Conservation (phyloP, 2,113 vertebrate species). For the Vulpes ferrilata region DNA sequence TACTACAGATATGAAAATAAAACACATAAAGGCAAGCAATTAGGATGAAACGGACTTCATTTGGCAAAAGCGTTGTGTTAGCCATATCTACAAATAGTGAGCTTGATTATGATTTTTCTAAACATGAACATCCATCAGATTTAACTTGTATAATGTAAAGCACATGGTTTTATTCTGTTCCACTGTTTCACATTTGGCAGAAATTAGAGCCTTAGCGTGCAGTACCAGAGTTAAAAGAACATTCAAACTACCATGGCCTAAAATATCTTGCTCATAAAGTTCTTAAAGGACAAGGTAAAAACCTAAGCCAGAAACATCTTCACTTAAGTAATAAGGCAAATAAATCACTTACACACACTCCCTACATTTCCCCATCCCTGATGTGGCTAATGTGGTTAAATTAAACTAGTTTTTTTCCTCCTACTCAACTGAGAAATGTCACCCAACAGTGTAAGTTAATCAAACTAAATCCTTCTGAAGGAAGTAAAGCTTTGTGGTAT, state of each 20-base stretch:
- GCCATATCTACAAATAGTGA: conserved; percentile 9
- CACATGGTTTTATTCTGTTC: conserved; percentile 90
- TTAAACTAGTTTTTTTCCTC: background rate
- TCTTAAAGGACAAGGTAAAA: conserved; percentile 45
- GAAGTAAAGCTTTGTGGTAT: conserved; percentile 12
- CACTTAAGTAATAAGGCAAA: conserved; percentile 38
- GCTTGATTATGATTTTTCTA: conserved; percentile 85
- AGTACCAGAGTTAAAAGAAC: conserved; percentile 84
- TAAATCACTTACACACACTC: conserved; percentile 53
- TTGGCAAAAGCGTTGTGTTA: background rate
- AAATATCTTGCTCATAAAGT: conserved; percentile 53
- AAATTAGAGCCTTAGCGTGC: conserved; percentile 84
- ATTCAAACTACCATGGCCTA: conserved; percentile 44
- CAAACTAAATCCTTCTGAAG: conserved; percentile 62
- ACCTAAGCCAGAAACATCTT: background rate
- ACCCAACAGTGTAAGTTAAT: conserved; percentile 67
- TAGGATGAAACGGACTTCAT: background rate
- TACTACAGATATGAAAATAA: conserved; percentile 13
- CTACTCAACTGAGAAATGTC: conserved; percentile 63
- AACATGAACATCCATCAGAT: conserved; percentile 86
- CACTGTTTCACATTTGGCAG: conserved; percentile 88
- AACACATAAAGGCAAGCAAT: background rate
- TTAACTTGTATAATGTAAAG: conserved; percentile 89
- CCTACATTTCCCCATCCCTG: background rate
- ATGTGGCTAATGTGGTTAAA: conserved; percentile 24